Conservation (phyloP, 2,113 vertebrate species). For the Thermophis baileyi region DNA sequence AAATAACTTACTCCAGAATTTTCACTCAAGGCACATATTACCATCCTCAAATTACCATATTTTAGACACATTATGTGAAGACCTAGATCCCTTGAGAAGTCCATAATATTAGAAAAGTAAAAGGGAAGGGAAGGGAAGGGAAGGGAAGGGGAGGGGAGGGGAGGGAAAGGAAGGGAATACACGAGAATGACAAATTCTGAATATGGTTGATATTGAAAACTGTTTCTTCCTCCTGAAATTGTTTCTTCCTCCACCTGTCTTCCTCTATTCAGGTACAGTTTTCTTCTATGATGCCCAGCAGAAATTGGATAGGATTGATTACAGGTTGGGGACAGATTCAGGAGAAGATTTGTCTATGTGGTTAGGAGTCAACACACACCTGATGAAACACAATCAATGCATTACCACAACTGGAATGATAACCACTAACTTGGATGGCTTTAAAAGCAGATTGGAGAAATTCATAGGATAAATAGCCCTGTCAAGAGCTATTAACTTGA, state of each 20-base stretch:
- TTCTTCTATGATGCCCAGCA: not conserved
- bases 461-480: not conserved
- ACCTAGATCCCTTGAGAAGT: not conserved
- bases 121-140: not conserved
- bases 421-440: not conserved
- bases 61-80: not conserved
- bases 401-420: not conserved
- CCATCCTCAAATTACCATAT: not conserved
- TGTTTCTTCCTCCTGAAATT: not conserved
- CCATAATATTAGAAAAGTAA: not conserved
- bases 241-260: not conserved
- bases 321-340: not conserved
- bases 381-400: not conserved
- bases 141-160: no score
- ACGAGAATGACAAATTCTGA: not conserved
- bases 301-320: not conserved
- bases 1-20: not conserved
- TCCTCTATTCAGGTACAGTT: not conserved
- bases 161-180: no score
- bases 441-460: not conserved
- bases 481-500: not conserved
- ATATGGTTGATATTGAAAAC: not conserved
- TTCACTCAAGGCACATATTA: not conserved
- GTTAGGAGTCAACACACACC: not conserved
- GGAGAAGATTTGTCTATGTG: not conserved